Percentiles rank a stretch among this genome's conserved stretches.
phyloP scores from a whole-genome alignment of 2,113 vertebrate species.

The Recurvirostra avosetta region DNA sequence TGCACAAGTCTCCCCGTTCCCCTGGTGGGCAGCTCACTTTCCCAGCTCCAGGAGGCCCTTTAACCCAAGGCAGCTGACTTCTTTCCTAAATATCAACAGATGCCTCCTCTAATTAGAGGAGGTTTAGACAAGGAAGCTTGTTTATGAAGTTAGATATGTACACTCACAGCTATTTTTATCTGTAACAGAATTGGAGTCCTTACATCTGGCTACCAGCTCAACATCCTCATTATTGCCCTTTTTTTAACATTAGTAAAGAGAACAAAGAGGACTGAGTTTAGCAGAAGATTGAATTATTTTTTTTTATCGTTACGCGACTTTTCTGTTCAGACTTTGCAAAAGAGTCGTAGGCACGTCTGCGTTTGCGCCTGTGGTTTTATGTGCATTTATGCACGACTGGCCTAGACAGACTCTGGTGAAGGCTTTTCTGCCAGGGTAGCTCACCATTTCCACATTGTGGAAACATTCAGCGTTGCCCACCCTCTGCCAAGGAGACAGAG shows the following conservation, averaged over 20 bases:
- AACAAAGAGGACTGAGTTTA: neutral
- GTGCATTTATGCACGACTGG: neutral
- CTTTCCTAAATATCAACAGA: slow-evolving; percentile 46
- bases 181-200: neutral
- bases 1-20: neutral
- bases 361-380: neutral
- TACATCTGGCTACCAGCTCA: slow-evolving; percentile 5
- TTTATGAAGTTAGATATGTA: slow-evolving; percentile 16
- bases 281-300: neutral
- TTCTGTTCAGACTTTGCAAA: neutral
- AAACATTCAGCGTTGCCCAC: neutral
- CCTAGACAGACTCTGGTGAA: neutral
- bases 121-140: slow-evolving; percentile 39
- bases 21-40: neutral
- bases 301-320: neutral
- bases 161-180: neutral
- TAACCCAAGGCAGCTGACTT: slow-evolving; percentile 26
- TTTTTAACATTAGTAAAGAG: neutral
- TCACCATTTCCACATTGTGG: neutral
- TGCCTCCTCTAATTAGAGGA: slow-evolving; percentile 26
- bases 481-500: neutral
- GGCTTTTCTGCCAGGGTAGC: neutral
- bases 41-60: slow-evolving; percentile 32
- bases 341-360: neutral
- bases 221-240: neutral